Conservation (phyloP, 2,797 vertebrate genomes). For the Macroramphosus scolopax region DNA sequence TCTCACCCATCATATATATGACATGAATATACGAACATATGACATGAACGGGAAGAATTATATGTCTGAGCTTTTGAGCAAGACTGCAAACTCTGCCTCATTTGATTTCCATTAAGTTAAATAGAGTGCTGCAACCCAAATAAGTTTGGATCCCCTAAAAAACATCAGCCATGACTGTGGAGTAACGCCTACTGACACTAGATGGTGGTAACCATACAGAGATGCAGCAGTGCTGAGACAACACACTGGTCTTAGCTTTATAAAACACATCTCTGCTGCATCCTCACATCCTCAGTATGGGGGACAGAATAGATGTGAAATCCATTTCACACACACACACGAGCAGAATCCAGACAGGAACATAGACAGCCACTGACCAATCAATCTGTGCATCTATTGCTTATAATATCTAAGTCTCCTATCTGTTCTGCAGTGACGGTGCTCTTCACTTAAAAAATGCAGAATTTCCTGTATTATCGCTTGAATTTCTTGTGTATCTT, state of each 20-base stretch:
- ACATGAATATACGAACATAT: too few species aligned
- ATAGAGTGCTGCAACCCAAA: too few species aligned
- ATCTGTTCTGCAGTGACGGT: background rate
- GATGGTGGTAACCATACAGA: constrained; percentile 63
- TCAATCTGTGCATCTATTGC: constrained; percentile 22
- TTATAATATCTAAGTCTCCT: constrained; percentile 11
- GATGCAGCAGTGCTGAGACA: constrained; percentile 53
- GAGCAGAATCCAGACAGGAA: constrained; percentile 30
- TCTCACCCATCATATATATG: too few species aligned
- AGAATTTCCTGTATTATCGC: background rate
- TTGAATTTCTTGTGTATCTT: background rate
- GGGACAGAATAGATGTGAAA: constrained; percentile 51
- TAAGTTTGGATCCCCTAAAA: too few species aligned
- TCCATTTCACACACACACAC: constrained; percentile 34
- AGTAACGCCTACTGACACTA: constrained; percentile 59
- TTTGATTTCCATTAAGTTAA: too few species aligned
- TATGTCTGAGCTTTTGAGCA: too few species aligned
- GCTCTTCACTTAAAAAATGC: background rate
- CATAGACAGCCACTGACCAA: constrained; percentile 18
- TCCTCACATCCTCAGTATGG: constrained; percentile 59
- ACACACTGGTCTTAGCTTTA: constrained; percentile 66
- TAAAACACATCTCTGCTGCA: constrained; percentile 67
- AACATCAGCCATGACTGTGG: background rate
- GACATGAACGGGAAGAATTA: too few species aligned
- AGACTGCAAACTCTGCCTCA: too few species aligned